These are phyloP conservation scores for Bicyclus anynana DNA, from an alignment of 1,140 invertebrate species.

Conservation along the genomic window DNA sequence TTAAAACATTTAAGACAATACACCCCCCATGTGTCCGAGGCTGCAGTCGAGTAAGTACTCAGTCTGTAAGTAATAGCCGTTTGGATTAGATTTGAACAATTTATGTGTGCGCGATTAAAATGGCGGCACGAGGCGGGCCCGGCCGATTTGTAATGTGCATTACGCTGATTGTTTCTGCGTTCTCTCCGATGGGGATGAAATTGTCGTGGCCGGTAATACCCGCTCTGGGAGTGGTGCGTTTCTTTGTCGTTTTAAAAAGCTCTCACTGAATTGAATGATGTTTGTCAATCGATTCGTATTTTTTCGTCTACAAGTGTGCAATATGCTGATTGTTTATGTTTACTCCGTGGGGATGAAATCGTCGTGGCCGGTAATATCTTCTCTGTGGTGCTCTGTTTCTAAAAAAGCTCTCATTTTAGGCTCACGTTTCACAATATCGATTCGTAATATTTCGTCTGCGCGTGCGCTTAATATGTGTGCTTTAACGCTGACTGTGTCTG, in stretches of 20 bases:
- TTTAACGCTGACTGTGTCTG: constrained; percentile 4
- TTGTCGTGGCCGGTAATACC: background rate
- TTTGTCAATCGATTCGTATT: too few species aligned
- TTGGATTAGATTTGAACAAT: constrained; percentile 11
- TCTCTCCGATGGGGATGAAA: background rate
- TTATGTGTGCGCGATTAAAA: constrained; percentile 11
- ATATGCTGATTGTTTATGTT: too few species aligned
- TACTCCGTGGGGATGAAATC: too few species aligned
- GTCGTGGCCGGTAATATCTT: too few species aligned
- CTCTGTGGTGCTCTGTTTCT: too few species aligned
- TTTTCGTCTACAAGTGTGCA: too few species aligned
- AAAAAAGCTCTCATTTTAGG: too few species aligned
- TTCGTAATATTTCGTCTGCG: too few species aligned
- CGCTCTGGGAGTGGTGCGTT: background rate
- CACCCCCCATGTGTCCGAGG: background rate
- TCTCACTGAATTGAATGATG: too few species aligned
- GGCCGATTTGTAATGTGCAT: constrained; percentile 4
- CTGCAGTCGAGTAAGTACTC: background rate
- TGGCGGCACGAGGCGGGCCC: background rate
- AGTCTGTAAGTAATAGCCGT: constrained; percentile 12
- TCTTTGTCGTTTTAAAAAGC: background rate
- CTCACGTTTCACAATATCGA: too few species aligned
- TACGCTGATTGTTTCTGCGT: constrained; percentile 5
- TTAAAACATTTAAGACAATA: too few species aligned
- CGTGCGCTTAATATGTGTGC: too few species aligned